Evolutionary conservation across 1,140 invertebrate species (phyloP).

Genomic region (Phthorimaea operculella): DNA sequence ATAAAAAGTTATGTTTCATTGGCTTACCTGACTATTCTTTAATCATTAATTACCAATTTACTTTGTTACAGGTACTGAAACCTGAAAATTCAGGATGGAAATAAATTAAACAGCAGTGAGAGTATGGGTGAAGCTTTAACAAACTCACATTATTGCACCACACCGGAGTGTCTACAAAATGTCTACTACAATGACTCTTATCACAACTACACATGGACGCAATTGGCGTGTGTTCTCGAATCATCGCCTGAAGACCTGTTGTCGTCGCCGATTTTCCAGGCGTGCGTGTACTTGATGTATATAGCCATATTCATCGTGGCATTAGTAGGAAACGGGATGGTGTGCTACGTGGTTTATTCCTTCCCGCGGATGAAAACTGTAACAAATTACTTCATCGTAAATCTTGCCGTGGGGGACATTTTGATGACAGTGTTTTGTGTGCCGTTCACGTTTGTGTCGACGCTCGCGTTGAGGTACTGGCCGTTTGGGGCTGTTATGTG

Average conservation of each 20-base stretch:
- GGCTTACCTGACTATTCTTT: no score
- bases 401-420: slow-evolving; percentile 85
- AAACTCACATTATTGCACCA: neutral
- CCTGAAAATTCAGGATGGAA: neutral
- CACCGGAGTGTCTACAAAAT: neutral
- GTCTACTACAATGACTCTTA: neutral
- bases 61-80: neutral
- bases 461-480: slow-evolving; percentile 80
- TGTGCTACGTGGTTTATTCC: slow-evolving; percentile 83
- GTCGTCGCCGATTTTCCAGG: slow-evolving; percentile 68
- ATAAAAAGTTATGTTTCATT: no score
- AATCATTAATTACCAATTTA: neutral
- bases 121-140: neutral
- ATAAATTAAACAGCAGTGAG: neutral
- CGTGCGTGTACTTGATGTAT: slow-evolving; percentile 79
- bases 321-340: slow-evolving; percentile 80
- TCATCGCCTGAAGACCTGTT: slow-evolving; percentile 25
- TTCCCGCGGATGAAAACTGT: slow-evolving; percentile 85
- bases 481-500: slow-evolving; percentile 84
- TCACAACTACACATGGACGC: neutral
- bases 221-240: slow-evolving; percentile 9
- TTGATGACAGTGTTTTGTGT: slow-evolving; percentile 86
- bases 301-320: slow-evolving; percentile 78
- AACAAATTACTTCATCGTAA: slow-evolving; percentile 88
- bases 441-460: slow-evolving; percentile 84